phyloP scores from a whole-genome alignment of 2,113 vertebrate genomes.

The Pheucticus melanocephalus region DNA sequence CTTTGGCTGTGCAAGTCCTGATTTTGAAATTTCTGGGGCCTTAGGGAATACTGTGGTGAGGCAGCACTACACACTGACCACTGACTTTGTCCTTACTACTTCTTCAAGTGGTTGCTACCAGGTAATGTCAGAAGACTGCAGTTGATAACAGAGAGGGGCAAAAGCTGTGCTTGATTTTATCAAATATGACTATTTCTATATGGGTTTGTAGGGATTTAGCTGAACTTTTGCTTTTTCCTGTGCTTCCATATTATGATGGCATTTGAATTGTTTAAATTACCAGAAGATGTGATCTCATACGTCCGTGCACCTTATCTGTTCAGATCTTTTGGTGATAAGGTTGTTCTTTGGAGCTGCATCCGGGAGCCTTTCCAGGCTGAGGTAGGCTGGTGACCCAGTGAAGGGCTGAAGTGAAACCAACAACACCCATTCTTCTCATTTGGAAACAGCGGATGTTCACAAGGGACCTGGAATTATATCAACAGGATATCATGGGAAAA shows the following conservation, averaged over 20 bases:
- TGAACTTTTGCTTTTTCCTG: not conserved
- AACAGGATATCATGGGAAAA: conserved; percentile 51
- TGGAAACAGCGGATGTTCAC: conserved; percentile 29
- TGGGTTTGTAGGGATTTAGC: not conserved
- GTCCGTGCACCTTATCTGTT: not conserved
- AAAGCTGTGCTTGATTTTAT: not conserved
- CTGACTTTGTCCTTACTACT: not conserved
- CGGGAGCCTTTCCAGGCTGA: not conserved
- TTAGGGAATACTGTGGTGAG: not conserved
- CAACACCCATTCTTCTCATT: not conserved
- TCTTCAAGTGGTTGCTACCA: not conserved
- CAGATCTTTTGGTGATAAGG: conserved; percentile 39
- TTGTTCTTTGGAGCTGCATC: not conserved
- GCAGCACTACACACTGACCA: not conserved
- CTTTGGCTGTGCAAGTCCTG: not conserved
- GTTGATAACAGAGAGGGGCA: not conserved
- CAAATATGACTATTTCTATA: not conserved
- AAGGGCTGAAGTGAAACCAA: conserved; percentile 35
- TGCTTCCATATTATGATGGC: not conserved
- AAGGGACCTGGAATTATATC: conserved; percentile 23
- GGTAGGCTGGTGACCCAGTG: not conserved
- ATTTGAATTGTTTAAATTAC: not conserved
- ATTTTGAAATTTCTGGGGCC: not conserved
- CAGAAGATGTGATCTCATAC: conserved; percentile 41
- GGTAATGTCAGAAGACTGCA: not conserved